Conservation (phyloP, 2,797 vertebrate genomes). For the Hafferia zeledoni region DNA sequence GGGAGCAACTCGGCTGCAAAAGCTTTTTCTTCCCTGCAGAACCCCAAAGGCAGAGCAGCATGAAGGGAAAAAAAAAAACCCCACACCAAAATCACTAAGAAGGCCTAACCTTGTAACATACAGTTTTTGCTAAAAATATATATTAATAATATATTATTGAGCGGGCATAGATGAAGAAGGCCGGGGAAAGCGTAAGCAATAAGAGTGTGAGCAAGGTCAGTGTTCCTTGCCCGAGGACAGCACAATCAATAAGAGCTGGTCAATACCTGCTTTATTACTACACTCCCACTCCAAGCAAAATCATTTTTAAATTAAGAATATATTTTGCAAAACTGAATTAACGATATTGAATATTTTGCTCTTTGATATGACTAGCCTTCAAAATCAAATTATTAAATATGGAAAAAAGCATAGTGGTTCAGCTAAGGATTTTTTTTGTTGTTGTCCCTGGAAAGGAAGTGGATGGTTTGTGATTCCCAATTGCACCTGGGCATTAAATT, state of each 20-base stretch:
- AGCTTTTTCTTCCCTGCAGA: constrained; percentile 62
- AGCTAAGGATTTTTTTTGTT: constrained; percentile 57
- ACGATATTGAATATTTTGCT: constrained; percentile 88
- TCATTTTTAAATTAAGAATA: constrained; percentile 98
- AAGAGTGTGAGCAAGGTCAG: constrained; percentile 94
- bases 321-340: constrained; percentile 91
- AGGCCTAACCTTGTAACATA: constrained; percentile 91
- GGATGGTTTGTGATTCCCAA: constrained; percentile 53
- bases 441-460: constrained; percentile 63
- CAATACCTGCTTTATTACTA: constrained; percentile 99
- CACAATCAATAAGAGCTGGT: constrained; percentile 99
- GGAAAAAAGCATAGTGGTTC: constrained; percentile 76
- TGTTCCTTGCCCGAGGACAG: constrained; percentile 95
- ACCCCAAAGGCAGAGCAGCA: constrained; percentile 70
- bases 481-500: constrained; percentile 52
- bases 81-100: constrained; percentile 76
- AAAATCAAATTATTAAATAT: constrained; percentile 85
- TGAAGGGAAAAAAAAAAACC: constrained; percentile 3
- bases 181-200: constrained; percentile 89
- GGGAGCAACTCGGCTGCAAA: constrained; percentile 35
- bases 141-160: constrained; percentile 99
- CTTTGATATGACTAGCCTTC: constrained; percentile 83
- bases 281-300: constrained; percentile 94
- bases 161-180: constrained; percentile 89
- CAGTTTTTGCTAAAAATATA: constrained; percentile 95